Percentiles rank a stretch among this genome's conserved stretches.
phyloP scores from a whole-genome alignment of 2,113 vertebrate species.

The Opisthocomus hoazin region DNA sequence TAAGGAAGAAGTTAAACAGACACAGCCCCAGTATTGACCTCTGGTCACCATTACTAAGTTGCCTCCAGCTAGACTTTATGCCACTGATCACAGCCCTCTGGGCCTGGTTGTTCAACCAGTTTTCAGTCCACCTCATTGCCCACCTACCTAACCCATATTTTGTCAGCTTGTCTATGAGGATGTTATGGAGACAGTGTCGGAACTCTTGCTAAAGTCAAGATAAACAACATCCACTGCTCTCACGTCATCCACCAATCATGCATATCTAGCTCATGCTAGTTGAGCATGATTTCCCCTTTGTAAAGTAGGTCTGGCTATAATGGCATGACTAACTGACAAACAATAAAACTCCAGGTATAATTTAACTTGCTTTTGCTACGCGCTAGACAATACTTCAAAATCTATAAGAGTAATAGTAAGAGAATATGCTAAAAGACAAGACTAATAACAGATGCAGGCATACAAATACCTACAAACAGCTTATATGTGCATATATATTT shows the following conservation, averaged over 20 bases:
- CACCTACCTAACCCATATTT: neutral
- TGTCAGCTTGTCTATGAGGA: too few species aligned
- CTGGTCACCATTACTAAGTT: neutral
- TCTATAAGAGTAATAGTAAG: neutral
- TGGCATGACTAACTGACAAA: neutral
- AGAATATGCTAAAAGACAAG: neutral
- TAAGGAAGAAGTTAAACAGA: neutral
- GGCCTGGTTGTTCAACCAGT: neutral
- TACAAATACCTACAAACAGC: neutral
- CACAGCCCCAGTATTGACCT: neutral
- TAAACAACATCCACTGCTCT: neutral
- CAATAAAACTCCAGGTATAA: neutral
- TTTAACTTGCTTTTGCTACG: neutral
- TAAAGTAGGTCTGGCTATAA: neutral
- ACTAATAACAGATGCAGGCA: neutral
- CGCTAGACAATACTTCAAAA: neutral
- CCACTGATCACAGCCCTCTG: neutral
- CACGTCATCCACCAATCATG: neutral
- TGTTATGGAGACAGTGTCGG: neutral
- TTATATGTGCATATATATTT: neutral
- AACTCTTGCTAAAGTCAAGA: neutral
- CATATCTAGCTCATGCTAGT: too few species aligned
- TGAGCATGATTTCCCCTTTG: neutral
- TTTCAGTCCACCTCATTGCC: neutral
- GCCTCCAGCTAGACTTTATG: neutral